Percentiles rank a stretch among this genome's conserved stretches.
Evolutionary conservation across 2,888 invertebrate genomes (phyloP).

Genomic region (Strigamia transsilvanica): DNA sequence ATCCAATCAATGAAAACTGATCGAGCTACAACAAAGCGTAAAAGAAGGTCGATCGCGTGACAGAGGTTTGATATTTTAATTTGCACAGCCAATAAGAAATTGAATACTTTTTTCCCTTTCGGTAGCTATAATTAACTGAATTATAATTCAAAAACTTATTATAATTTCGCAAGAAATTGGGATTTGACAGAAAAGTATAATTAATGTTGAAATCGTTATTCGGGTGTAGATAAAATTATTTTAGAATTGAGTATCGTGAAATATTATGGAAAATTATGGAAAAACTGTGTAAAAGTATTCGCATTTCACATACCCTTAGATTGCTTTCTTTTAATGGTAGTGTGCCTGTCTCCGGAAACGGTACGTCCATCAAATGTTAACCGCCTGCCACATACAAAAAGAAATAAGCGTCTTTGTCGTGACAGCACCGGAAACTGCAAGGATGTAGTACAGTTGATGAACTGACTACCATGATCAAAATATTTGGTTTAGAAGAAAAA

Average conservation of each 20-base stretch:
- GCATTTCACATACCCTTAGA: neutral
- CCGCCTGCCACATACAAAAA: conserved; percentile 31
- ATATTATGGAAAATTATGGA: neutral
- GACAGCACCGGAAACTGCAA: conserved; percentile 21
- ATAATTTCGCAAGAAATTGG: neutral
- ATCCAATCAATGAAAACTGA: conserved; percentile 1
- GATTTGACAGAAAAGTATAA: neutral
- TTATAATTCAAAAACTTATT: no score
- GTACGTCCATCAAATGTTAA: conserved; percentile 31
- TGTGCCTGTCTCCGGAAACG: conserved; percentile 15
- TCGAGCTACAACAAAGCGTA: neutral
- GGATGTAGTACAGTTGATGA: neutral
- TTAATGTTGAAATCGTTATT: no score
- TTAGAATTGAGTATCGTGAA: neutral
- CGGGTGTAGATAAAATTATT: neutral
- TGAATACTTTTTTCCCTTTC: neutral
- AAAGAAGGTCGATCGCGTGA: neutral
- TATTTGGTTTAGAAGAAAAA: neutral
- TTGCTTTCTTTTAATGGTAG: neutral
- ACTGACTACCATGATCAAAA: neutral
- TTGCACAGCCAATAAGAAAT: neutral
- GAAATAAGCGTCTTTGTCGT: conserved; percentile 15
- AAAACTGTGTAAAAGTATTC: neutral
- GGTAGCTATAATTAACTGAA: neutral
- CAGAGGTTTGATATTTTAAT: neutral